Base-by-base conservation (phyloP, 2,888 invertebrate genomes). In the Xylota sylvarum region DNA sequence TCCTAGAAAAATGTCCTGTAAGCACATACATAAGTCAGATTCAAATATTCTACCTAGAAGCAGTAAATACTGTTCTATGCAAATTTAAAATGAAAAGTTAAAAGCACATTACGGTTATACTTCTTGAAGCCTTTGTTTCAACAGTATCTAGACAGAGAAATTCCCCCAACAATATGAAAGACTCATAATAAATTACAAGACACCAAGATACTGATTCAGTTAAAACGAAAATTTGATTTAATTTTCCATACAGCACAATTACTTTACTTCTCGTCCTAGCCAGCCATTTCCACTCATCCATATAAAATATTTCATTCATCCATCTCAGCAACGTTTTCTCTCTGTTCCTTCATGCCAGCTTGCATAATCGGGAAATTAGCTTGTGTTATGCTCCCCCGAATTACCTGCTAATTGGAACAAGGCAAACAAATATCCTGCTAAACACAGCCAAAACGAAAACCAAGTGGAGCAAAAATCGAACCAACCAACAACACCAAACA, bases 361-460 rank as follows among this genome's bases (percentile, higher is more conserved):
- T 69, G 69, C 77, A 74, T 82, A 82, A 82, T 56, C 64, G 46
- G 64, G 37, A 86, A 78, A 82, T 86, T 86, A 82, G 73, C 40
- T 48, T 62, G 55, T 62, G 50, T 82, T 52, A n/a, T 48, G 56
- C 43, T 67, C 35, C 60, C 48, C 55, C 58, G 72, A 86, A 86
- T 82, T 78, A 86, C 77, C 77, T 78, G 73, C 77, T 86, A 86
- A 86, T 86, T 86, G 82, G 62, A 60, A 81, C 35, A 81, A 67
- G 65, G 48, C 35, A 72, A 65, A 65, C 40, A 72, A 82, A 67
- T 55, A 67, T 79, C 62, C 32, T 79, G 69, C 27, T 4, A 27
- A 52, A 30, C 14, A 58, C 23, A 40, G 12, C 50, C 23, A 23
- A 23, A 37, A 27, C 6, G 48, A 56, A 43, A 40, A 12, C 50